Base-by-base conservation (phyloP, 1,140 invertebrate genomes). In the Riptortus pedestris region DNA sequence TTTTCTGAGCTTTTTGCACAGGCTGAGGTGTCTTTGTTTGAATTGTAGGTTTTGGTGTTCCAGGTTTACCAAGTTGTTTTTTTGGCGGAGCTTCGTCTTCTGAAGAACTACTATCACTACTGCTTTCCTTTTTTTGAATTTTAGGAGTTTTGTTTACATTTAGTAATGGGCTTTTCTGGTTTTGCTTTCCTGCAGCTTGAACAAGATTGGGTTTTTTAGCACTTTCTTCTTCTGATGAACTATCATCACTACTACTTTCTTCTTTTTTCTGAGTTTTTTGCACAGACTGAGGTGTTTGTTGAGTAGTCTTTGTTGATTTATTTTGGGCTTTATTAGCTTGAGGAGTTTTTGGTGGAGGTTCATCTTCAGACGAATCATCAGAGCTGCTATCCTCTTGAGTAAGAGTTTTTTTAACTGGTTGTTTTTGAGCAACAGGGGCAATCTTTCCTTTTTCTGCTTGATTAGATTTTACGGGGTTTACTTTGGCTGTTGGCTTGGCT, bases 391-490 rank as follows among this genome's bases (percentile, higher is more conserved):
- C 43, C 28, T 43, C 31, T 38, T 60, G 12, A 57, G 52, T n/a
- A 27, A 24, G 3, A 11, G 47, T 5, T 31, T 28, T 29, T 29
- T 55, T 5, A 55, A 28, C 57, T 29, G 57, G 7, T 31, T 59
- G 27, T 59, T 1, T 52, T 31, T 55, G 63, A 28, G 55, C 71
- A n/a, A n/a, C n/a, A n/a, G n/a, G n/a, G n/a, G n/a, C n/a, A n/a
- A n/a, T n/a, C n/a, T n/a, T n/a, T n/a, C n/a, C n/a, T n/a, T n/a
- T 27, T 71, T 68, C 22, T 73, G n/a, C 71, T 33, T 74, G 70
- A 12, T 71, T 29, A 60, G 14, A 71, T 69, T 79, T 77, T n/a
- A n/a, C n/a, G n/a, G n/a, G n/a, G 60, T 70, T n/a, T n/a, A n/a
- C n/a, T n/a, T n/a, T n/a, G n/a, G n/a, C n/a, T n/a, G n/a, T n/a